Percentiles rank a stretch among this genome's conserved stretches.
phyloP scores from a whole-genome alignment of 2,113 vertebrate species.

The Numida meleagris region DNA sequence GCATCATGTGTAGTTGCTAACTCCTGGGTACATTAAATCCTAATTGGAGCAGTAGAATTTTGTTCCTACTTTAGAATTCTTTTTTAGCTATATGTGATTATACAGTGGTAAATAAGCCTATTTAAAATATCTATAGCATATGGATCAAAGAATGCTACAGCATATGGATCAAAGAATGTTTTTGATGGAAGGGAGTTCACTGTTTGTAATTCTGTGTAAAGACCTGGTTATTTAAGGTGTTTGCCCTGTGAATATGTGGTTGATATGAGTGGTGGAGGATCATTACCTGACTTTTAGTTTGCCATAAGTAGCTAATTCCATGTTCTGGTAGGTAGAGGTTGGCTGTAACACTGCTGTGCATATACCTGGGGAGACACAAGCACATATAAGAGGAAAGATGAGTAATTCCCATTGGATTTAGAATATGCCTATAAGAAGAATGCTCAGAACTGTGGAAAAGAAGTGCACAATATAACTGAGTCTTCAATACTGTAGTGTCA shows the following conservation, averaged over 20 bases:
- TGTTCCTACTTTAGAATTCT: neutral
- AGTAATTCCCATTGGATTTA: neutral
- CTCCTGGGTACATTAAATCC: neutral
- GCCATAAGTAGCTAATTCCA: neutral
- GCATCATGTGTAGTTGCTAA: neutral
- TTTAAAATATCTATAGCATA: neutral
- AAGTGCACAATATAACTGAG: neutral
- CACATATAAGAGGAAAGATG: neutral
- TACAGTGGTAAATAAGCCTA: neutral
- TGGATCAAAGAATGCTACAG: neutral
- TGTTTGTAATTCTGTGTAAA: neutral
- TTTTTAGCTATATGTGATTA: neutral
- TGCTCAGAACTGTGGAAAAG: neutral
- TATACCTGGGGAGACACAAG: neutral
- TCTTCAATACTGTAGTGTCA: neutral
- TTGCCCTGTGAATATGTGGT: too few relatives aligned
- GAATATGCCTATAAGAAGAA: neutral
- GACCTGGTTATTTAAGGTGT: neutral
- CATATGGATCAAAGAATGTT: neutral
- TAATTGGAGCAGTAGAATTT: neutral
- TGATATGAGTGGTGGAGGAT: neutral
- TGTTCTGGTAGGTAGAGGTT: neutral
- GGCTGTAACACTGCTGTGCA: neutral
- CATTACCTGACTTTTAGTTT: neutral
- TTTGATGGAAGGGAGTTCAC: neutral